phyloP scores from a whole-genome alignment of 2,113 vertebrate species.

The Chionomys nivalis region DNA sequence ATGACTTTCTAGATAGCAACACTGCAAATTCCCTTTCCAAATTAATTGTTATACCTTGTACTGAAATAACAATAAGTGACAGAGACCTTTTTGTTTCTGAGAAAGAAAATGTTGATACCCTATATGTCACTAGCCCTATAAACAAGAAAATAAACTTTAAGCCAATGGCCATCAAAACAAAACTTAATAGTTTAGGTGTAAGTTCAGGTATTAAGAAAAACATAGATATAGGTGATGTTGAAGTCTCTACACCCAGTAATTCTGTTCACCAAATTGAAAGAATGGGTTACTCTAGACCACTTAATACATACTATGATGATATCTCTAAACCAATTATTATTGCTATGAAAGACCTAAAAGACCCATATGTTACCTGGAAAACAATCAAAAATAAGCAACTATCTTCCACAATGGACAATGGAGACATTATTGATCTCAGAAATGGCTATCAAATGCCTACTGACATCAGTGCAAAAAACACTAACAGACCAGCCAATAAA shows the following conservation, averaged over 20 bases:
- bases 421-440: background rate
- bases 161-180: background rate
- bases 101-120: background rate
- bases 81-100: background rate
- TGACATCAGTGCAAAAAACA: background rate
- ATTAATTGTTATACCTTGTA: background rate
- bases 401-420: background rate
- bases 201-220: background rate
- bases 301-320: background rate
- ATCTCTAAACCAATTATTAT: background rate
- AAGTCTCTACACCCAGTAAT: background rate
- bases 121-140: slow-evolving; percentile 11
- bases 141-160: slow-evolving; percentile 32
- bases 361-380: background rate
- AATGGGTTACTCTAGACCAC: background rate
- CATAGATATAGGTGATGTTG: background rate
- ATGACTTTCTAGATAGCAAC: background rate
- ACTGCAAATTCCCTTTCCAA: background rate
- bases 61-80: slow-evolving; percentile 7
- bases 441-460: background rate
- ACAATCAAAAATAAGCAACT: background rate
- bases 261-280: background rate
- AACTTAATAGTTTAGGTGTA: background rate
- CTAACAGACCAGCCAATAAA: background rate
- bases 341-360: background rate